Base-by-base conservation (phyloP, 2,797 vertebrate genomes). In the Rhyacichthys aspro region DNA sequence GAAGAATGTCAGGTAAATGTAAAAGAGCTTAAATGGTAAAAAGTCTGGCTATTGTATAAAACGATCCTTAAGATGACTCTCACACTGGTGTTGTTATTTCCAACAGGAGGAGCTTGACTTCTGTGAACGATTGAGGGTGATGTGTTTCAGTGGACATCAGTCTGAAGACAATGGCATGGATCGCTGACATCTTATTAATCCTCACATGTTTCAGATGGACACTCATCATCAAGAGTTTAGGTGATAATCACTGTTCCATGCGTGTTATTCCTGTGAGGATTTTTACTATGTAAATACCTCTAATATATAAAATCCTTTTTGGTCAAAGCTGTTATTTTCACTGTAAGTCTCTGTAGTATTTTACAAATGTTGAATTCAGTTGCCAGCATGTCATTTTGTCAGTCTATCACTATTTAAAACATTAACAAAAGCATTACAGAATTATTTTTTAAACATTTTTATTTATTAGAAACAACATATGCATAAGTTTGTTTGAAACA, bases 31-130 rank as follows among this genome's bases (percentile, higher is more conserved):
- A 38, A 38, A 11, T 2, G 10, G 37, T 38, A 38, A 38, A 38
- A 11, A 5, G 37, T 38, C 11, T 38, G 3, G 11, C 11, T 38
- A 11, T 38, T 38, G 37, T 38, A 38, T 38, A 2, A 17, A n/a
- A 44, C 17, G 10, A 34, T 34, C 1, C 2, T 61, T 45, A 5
- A 53, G 28, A 46, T 9, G 1, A 10, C 11, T 45, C 17, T 46
- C 49, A 19, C 61, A 38, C 1, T 54, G 17, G 12, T 18, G 8
- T 57, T 23, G 67, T 39, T 70, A 34, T 61, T 54, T 65, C 18
- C 59, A 54, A 69, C 80, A 95, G 96, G 96, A 96, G 80, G 95
- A 96, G 70, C 82, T 95, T 83, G 95, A 95, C 9, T 95, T 94
- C 86, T 96, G 95, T 0, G 88, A 94, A 52, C 90, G 75, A 7